These are phyloP conservation scores for Pristionchus arcanus DNA, from an alignment of 2,888 invertebrate species.

Conservation along the genomic window DNA sequence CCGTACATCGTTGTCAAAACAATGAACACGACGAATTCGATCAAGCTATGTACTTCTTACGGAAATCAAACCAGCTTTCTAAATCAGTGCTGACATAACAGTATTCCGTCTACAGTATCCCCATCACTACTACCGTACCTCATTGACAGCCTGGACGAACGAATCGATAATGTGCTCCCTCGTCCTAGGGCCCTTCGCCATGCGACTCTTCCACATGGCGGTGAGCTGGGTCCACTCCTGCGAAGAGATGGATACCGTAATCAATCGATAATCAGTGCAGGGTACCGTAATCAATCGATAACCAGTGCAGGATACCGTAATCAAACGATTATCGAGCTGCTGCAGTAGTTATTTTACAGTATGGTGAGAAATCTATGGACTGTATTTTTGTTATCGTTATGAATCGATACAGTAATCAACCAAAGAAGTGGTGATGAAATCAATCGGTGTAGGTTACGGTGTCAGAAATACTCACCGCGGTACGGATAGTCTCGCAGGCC, in stretches of 20 bases:
- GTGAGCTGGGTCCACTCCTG: conserved; percentile 36
- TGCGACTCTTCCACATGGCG: conserved; percentile 9
- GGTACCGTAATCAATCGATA: not conserved
- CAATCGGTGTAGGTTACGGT: not conserved
- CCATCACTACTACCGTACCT: conserved; percentile 11
- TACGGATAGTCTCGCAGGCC: conserved; percentile 40
- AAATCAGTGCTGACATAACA: no score
- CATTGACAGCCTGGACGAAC: conserved; percentile 15
- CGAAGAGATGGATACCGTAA: not conserved
- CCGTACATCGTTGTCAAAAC: no score
- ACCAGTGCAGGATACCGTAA: not conserved
- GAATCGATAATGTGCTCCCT: conserved; percentile 39
- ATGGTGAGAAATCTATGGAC: no score
- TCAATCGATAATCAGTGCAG: no score
- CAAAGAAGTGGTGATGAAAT: no score
- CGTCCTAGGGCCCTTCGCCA: not conserved
- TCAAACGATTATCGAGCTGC: not conserved
- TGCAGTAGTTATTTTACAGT: not conserved
- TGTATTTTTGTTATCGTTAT: no score
- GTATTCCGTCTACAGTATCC: not conserved
- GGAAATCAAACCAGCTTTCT: no score
- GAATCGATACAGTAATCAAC: no score
- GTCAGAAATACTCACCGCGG: conserved; percentile 22
- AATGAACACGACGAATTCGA: no score
- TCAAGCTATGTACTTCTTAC: no score